These are phyloP conservation scores for Aricia artaxerxes DNA, from an alignment of 2,888 invertebrate species.

Conservation along the genomic window DNA sequence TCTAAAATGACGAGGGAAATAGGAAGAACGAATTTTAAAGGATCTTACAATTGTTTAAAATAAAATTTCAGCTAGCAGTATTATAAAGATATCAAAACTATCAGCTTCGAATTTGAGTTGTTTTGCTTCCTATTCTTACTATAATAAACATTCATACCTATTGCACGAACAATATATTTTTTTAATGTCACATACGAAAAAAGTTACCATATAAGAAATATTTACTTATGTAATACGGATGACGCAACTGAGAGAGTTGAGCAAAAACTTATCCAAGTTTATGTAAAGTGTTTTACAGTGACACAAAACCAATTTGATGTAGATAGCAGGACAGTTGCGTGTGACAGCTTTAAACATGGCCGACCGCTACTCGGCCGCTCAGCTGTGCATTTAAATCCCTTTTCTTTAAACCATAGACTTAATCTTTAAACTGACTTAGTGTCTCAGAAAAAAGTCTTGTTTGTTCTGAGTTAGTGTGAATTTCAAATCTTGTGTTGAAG, in stretches of 20 bases:
- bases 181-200: too few species aligned
- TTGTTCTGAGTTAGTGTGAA: neutral
- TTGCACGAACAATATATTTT: too few species aligned
- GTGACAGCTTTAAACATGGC: neutral
- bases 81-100: too few species aligned
- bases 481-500: neutral
- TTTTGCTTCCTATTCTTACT: too few species aligned
- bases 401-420: neutral
- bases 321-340: neutral
- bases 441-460: too few species aligned
- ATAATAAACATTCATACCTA: too few species aligned
- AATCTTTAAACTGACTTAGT: neutral
- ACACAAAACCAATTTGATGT: constrained; percentile 12
- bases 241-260: neutral
- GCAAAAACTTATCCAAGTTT: neutral
- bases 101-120: too few species aligned
- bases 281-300: neutral
- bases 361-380: neutral
- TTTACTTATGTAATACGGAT: neutral
- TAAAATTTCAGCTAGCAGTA: too few species aligned
- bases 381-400: neutral
- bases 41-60: too few species aligned
- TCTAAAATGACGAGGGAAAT: neutral
- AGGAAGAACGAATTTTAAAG: neutral
- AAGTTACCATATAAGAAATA: neutral